phyloP scores from a whole-genome alignment of 2,888 invertebrate genomes.

The Eupeodes latifasciatus region DNA sequence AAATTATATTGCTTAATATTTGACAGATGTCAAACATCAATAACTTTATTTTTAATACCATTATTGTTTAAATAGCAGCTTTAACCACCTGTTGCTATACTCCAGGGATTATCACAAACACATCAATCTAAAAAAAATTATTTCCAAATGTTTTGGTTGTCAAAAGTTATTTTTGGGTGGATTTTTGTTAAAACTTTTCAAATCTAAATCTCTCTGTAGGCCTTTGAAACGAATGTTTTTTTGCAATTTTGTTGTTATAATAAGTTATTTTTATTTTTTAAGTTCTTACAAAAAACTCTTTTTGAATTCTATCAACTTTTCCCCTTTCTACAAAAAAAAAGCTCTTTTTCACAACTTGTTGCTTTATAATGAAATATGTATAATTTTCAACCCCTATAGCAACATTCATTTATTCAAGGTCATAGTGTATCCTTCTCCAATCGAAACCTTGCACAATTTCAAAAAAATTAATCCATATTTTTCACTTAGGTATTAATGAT shows the following conservation, averaged over 20 bases:
- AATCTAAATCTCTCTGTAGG: background rate
- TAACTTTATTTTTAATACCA: constrained; percentile 8
- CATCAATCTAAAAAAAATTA: background rate
- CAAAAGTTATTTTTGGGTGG: background rate
- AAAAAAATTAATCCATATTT: background rate
- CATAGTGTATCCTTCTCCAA: constrained; percentile 44
- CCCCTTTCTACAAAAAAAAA: constrained; percentile 39
- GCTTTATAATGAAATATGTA: constrained; percentile 11
- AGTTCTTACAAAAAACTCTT: background rate
- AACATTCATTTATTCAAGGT: constrained; percentile 50
- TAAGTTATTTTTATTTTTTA: background rate
- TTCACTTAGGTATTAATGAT: background rate
- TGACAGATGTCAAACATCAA: background rate
- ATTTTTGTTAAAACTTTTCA: background rate
- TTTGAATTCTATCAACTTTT: background rate
- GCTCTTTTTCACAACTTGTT: constrained; percentile 61
- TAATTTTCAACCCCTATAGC: constrained; percentile 6
- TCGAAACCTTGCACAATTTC: constrained; percentile 50
- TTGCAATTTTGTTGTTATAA: background rate
- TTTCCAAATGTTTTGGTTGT: background rate
- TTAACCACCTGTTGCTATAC: background rate
- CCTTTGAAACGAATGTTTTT: background rate
- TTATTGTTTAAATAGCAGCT: constrained; percentile 9
- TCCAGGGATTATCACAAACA: background rate
- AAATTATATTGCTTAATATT: no score